Evolutionary conservation across 2,888 invertebrate genomes (phyloP).

Genomic region (Theodoxus fluviatilis): DNA sequence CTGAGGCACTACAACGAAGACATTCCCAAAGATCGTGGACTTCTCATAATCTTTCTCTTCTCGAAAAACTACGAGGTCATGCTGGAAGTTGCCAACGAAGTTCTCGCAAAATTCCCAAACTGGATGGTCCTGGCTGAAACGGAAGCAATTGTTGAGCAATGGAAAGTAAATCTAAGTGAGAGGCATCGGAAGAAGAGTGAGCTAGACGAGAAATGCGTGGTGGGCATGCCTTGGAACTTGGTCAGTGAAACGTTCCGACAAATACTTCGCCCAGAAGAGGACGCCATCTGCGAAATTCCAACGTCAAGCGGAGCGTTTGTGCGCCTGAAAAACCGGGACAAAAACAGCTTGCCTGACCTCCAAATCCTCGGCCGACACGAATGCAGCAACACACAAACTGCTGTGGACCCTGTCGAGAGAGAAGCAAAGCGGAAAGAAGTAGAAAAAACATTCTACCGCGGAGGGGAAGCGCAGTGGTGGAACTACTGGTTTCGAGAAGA

Average conservation of each 20-base stretch:
- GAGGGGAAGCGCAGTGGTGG: constrained; percentile 46
- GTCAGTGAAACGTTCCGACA: too few relatives aligned
- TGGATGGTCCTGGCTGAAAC: constrained; percentile 43
- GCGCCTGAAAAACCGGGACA: constrained; percentile 36
- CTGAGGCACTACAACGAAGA: constrained; percentile 36
- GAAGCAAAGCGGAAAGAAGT: constrained; percentile 29
- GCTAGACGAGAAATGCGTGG: constrained; percentile 34
- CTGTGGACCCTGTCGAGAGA: background rate
- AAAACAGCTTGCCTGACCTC: constrained; percentile 38
- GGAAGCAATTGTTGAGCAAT: constrained; percentile 37
- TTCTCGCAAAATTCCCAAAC: constrained; percentile 39
- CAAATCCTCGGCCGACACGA: too few relatives aligned
- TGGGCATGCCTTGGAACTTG: constrained; percentile 47
- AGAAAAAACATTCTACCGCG: constrained; percentile 41
- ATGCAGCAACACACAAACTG: constrained; percentile 33
- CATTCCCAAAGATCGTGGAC: constrained; percentile 40
- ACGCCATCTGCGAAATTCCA: constrained; percentile 33
- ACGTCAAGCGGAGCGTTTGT: constrained; percentile 40
- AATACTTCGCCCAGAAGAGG: constrained; percentile 17
- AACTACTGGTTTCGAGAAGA: constrained; percentile 44
- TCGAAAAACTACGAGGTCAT: constrained; percentile 41
- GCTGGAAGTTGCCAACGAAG: constrained; percentile 44
- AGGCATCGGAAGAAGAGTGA: constrained; percentile 33
- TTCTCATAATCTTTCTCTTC: constrained; percentile 42
- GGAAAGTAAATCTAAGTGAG: constrained; percentile 34